Base-by-base conservation (phyloP, 2,888 invertebrate genomes). In the Caenorhabditis sp. region DNA sequence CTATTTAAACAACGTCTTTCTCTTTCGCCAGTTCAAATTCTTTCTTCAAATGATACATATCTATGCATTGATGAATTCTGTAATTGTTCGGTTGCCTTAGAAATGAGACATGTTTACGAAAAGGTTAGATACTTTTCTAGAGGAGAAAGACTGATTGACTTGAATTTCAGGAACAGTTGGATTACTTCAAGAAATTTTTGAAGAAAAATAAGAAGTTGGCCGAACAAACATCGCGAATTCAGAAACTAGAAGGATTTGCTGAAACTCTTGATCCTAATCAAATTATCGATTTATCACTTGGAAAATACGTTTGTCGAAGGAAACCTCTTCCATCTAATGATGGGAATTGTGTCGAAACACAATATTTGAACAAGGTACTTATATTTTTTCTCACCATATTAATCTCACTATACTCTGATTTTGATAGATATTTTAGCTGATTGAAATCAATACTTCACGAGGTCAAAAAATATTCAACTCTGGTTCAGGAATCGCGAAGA, bases 1-100 rank as follows among this genome's bases (percentile, higher is more conserved):
- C 89, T 94, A 52, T 83, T 67, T 65, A 72, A 70, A 52, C 62
- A 63, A 63, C 56, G 65, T 8, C 38, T 54, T n/a, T 59, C 69
- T 12, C 43, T 72, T 25, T 52, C 60, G 21, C 61, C 68, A 12
- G 43, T 70, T 38, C 53, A 59, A 27, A 60, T 72, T 5, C 62
- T 56, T 14, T 70, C 78, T 1, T 73, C 80, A 10, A 81, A 78
- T 50, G 67, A 57, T 20, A 75, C 81, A 3, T 73, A 73, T 54
- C 81, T 76, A 43, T 81, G 81, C 57, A n/a, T 70, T 12, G 70
- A 76, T 57, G 62, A 59, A 12, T 65, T 61, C 17, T 81, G 81
- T 54, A 31, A 57, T 21, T 81, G 81, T 43, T 57, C 58, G 12
- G n/a, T 67, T 14, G 50, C 59, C 25, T 66, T 63, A 23, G 43